Evolutionary conservation across 2,888 invertebrate species (phyloP).

Genomic region (Andrena marginata): DNA sequence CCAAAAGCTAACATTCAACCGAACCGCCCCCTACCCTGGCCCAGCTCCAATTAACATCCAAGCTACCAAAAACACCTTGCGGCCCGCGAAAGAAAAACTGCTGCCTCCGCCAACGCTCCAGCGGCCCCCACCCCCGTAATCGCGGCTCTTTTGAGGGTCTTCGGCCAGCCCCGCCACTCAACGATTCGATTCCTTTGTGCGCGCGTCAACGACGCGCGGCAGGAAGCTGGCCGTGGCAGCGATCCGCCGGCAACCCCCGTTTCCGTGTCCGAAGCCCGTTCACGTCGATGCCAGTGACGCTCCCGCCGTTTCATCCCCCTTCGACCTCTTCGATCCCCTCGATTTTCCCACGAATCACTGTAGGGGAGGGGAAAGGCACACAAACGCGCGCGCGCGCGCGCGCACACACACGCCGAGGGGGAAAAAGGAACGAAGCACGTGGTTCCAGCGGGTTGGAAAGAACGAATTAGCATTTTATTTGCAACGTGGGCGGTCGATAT

Average conservation of each 20-base stretch:
- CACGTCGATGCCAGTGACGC: constrained; percentile 7
- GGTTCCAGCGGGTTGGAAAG: constrained; percentile 7
- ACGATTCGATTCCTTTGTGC: constrained; percentile 9
- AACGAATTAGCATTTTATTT: constrained; percentile 68
- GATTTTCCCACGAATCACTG: not conserved
- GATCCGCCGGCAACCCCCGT: constrained; percentile 11
- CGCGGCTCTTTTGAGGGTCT: constrained; percentile 29
- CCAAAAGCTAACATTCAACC: no score
- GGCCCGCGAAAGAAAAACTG: constrained; percentile 13
- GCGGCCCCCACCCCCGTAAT: not conserved
- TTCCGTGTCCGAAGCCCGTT: constrained; percentile 12
- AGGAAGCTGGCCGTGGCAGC: constrained; percentile 28
- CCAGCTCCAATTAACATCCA: not conserved
- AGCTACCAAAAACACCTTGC: not conserved
- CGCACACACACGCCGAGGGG: not conserved
- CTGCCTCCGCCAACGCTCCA: not conserved
- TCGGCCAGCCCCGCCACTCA: not conserved
- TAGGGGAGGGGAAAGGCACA: not conserved
- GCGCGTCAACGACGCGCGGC: not conserved
- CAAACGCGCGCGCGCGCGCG: no score
- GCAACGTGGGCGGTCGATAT: constrained; percentile 64
- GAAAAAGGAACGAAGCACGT: not conserved
- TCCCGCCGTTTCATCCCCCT: not conserved
- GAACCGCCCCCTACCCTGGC: not conserved
- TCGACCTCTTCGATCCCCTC: constrained; percentile 1